Percentiles rank a stretch among this genome's conserved stretches.
Evolutionary conservation across 2,113 vertebrate genomes (phyloP).

Genomic region (Forbesichthys papilliferus): DNA sequence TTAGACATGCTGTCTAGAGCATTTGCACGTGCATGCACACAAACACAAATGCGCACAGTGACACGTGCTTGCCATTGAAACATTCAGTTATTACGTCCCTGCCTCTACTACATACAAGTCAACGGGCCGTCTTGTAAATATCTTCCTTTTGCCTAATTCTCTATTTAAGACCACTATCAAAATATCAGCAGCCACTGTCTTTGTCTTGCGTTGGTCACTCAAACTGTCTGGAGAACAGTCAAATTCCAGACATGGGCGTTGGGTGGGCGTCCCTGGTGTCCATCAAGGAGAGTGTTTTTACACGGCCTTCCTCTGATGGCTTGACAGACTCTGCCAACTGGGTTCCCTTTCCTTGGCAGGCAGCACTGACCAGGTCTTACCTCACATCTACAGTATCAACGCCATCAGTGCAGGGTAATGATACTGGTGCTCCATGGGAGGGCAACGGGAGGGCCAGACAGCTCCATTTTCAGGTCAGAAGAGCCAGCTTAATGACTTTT

Average conservation of each 20-base stretch:
- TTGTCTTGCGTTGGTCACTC: neutral
- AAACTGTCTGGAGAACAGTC: neutral
- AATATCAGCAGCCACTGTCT: neutral
- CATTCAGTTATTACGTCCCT: constrained; percentile 1
- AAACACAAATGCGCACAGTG: neutral
- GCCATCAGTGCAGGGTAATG: constrained; percentile 45
- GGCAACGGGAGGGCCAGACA: constrained; percentile 26
- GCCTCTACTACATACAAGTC: constrained; percentile 18
- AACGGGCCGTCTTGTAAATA: neutral
- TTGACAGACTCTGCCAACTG: constrained; percentile 32
- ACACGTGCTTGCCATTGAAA: neutral
- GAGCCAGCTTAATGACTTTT: neutral
- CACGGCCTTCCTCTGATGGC: constrained; percentile 34
- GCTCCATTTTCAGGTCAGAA: constrained; percentile 40
- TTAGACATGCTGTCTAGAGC: constrained; percentile 41
- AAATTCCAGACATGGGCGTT: constrained; percentile 13
- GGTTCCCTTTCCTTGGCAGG: constrained; percentile 35
- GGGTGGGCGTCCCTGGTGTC: constrained; percentile 9
- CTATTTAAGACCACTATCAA: neutral
- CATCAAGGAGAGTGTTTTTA: constrained; percentile 16
- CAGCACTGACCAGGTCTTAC: constrained; percentile 5
- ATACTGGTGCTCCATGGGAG: constrained; percentile 37
- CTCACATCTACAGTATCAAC: constrained; percentile 40
- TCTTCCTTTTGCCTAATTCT: neutral
- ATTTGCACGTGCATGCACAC: constrained; percentile 21